Conservation (phyloP, 2,888 invertebrate genomes). For the Teinopalpus imperialis region DNA sequence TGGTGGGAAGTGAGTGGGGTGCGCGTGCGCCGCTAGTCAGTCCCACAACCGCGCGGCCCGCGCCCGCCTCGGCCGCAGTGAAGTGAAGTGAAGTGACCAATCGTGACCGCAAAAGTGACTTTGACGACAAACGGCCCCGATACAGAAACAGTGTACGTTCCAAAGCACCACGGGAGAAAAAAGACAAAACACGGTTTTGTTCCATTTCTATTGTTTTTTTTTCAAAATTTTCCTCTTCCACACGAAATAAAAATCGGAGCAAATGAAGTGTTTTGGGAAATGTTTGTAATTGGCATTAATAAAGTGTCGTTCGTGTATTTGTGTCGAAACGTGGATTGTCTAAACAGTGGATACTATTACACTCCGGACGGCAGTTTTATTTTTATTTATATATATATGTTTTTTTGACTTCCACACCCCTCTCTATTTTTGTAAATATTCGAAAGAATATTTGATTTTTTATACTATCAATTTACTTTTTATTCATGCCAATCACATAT, state of each 20-base stretch:
- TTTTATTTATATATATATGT: slow-evolving; percentile 44
- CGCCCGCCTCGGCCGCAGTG: slow-evolving; percentile 59
- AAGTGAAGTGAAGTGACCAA: slow-evolving; percentile 46
- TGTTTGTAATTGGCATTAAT: slow-evolving; percentile 78
- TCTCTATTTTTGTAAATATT: slow-evolving; percentile 61
- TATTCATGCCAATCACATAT: slow-evolving; percentile 79
- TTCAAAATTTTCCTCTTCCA: slow-evolving; percentile 31
- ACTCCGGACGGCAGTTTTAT: slow-evolving; percentile 56
- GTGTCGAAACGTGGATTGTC: slow-evolving; percentile 55
- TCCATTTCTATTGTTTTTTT: slow-evolving; percentile 43
- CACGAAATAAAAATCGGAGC: slow-evolving; percentile 36
- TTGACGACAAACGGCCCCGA: slow-evolving; percentile 12
- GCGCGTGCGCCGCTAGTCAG: slow-evolving; percentile 74
- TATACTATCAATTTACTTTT: slow-evolving; percentile 47
- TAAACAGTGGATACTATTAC: slow-evolving; percentile 64
- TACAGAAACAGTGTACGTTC: slow-evolving; percentile 60
- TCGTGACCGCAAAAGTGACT: slow-evolving; percentile 22
- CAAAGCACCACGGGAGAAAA: slow-evolving; percentile 31
- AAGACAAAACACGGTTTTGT: slow-evolving; percentile 42
- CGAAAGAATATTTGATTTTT: slow-evolving; percentile 55
- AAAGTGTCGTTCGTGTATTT: slow-evolving; percentile 77
- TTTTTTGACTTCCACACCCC: slow-evolving; percentile 33
- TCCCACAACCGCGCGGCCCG: slow-evolving; percentile 63
- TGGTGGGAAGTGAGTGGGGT: slow-evolving; percentile 80
- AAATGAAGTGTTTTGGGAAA: slow-evolving; percentile 57